Evolutionary conservation across 1,140 invertebrate species (phyloP), one percentile per base, ranked within the genome.

Genomic region (Hycleus phaleratus): DNA sequence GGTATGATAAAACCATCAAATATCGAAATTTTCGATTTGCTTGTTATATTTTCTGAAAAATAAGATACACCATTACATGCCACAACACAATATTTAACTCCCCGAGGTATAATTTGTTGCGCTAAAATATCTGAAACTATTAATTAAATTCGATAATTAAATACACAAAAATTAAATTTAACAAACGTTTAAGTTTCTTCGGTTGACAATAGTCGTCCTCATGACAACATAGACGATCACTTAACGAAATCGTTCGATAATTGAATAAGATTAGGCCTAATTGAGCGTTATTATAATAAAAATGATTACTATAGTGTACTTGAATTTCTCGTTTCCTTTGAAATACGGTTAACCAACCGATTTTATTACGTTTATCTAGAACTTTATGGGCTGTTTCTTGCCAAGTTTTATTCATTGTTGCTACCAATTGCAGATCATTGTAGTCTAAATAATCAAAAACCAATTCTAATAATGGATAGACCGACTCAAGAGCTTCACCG

Each of bases 1-100:
- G 66, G 66, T 11, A 68, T 50, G 10, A 68, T 57, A 38, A 64
- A 55, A 38, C 62, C 59, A 56, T 66, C 66, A 49, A 68, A 64
- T 46, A 62, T 58, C 26, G 64, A 64, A 44, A 25, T 61, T 54
- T 46, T 61, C 42, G 39, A 48, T 38, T 49, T 61, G 46, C 18
- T 18, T 18, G 43, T 26, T 11, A 53, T 11, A 32, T 48, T 24
- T 46, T 46, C 46, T 9, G 38, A 46, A 46, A 68, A 64, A 46
- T 56, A 53, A 9, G 66, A 68, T n/a, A 66, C 64, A 55, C 60
- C 59, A 7, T 61, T 56, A 26, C 65, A 65, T n/a, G 64, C 58
- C 12, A 68, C 54, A 38, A 64, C 10, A 53, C 64, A 66, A 49
- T 62, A 66, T 32, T 62, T 54, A 12, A 62, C 52, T 26, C 48